Conservation (phyloP, 2,113 vertebrate genomes). For the Aramus guarauna region DNA sequence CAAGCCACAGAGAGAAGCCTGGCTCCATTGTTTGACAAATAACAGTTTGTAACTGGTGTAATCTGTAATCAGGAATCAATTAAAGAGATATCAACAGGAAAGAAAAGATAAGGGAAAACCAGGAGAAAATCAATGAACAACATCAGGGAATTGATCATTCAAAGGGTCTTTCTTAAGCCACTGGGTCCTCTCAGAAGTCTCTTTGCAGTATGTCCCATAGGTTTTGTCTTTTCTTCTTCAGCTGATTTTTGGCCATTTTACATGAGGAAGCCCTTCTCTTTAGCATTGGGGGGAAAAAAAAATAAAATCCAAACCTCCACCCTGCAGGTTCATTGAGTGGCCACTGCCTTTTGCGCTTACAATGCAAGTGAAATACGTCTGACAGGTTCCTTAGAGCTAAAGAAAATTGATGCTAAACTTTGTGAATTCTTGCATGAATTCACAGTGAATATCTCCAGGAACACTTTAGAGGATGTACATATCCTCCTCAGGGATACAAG, state of each 20-base stretch:
- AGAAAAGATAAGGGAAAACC: constrained; percentile 42
- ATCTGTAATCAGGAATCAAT: constrained; percentile 66
- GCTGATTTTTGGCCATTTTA: not conserved
- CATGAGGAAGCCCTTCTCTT: not conserved
- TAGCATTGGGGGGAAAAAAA: not conserved
- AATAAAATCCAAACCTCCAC: not conserved
- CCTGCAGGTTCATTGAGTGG: not conserved
- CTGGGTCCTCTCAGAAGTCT: not conserved
- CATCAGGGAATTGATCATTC: constrained; percentile 30
- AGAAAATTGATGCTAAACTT: constrained; percentile 21
- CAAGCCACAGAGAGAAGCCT: not conserved
- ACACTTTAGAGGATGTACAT: not conserved
- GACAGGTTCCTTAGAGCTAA: not conserved
- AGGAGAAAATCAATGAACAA: constrained; percentile 57
- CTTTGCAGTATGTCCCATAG: not conserved
- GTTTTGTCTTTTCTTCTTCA: not conserved
- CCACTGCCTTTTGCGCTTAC: not conserved
- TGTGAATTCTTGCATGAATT: constrained; percentile 10
- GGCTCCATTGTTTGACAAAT: constrained; percentile 36
- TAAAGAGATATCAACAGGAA: constrained; percentile 47
- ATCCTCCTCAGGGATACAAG: not conserved
- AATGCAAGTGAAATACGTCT: not conserved
- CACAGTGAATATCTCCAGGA: not conserved
- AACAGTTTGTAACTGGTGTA: constrained; percentile 47
- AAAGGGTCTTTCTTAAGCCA: constrained; percentile 31